Evolutionary conservation across 2,113 vertebrate genomes (phyloP), one percentile per base, ranked within the genome.

Genomic region (Cinclus mexicanus): DNA sequence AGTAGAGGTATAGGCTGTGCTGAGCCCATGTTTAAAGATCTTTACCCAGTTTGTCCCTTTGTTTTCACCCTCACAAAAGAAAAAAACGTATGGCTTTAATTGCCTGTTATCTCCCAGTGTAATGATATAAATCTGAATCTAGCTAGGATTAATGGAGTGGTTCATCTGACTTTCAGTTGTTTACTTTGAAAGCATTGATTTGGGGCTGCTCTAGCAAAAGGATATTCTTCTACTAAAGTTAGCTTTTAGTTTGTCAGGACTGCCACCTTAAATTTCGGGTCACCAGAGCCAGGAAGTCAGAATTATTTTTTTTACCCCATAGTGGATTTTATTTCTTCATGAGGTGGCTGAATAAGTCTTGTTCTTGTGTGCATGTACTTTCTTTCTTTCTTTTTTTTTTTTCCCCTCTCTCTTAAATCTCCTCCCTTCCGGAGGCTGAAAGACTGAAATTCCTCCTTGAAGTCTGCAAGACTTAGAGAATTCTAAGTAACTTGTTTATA

Each of bases 391-490:
- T 53, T 29, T 17, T 13, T 20, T 56, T 57, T 35, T 3, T 5
- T 9, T 1, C 2, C 2, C 3, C 5, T 20, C 7, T 2, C 4
- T 18, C 6, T 57, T 41, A 61, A 35, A 60, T 71, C n/a, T 74
- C 46, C 7, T 74, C 14, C 23, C 15, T 46, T 86, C 20, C 4
- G 13, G 24, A 93, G 42, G 12, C 44, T 71, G 53, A 60, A 84
- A 87, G 74, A 80, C 53, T 89, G 42, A 77, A 91, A 90, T 94
- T 92, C 74, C 33, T 92, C 37, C 87, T 49, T 87, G n/a, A 84
- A 87, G 49, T 74, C 0, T 87, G 44, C 41, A 90, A 76, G 64
- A 67, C 41, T 60, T 64, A 53, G 39, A 87, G 69, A 26, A 21
- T 84, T 85, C 29, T 29, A 74, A 89, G 85, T 71, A 8, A 83